Percentiles rank a stretch among this genome's conserved stretches.
These are phyloP conservation scores for Aphelenchoides fujianensis DNA, from an alignment of 1,140 invertebrate species.

Conservation along the genomic window DNA sequence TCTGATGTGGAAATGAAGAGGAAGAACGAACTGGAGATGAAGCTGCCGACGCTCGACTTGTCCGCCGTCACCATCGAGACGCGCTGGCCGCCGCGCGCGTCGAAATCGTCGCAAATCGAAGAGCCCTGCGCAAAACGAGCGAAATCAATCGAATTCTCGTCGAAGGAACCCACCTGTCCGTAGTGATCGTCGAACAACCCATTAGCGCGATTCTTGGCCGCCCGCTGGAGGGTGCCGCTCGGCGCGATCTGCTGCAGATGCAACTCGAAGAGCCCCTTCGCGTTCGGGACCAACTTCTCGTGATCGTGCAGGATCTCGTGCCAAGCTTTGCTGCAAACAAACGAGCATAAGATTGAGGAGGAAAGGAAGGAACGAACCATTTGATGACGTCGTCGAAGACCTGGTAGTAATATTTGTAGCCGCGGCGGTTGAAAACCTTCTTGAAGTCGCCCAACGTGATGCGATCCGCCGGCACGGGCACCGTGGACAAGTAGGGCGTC, in stretches of 20 bases:
- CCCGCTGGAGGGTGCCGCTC: constrained; percentile 13
- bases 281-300: not conserved
- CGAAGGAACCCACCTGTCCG: not conserved
- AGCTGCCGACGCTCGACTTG: constrained; percentile 2
- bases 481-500: constrained; percentile 95
- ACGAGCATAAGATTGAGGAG: not conserved
- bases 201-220: constrained; percentile 9
- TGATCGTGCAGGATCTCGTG: not conserved
- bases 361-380: constrained; percentile 29
- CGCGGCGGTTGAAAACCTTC: constrained; percentile 82
- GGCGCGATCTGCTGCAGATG: not conserved
- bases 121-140: constrained; percentile 19
- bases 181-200: constrained; percentile 2
- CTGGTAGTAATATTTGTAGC: constrained; percentile 87
- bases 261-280: not conserved
- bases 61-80: constrained; percentile 50
- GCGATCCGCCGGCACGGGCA: constrained; percentile 86
- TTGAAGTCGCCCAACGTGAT: constrained; percentile 96
- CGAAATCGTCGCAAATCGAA: constrained; percentile 41
- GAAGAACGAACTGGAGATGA: constrained; percentile 11
- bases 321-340: not conserved
- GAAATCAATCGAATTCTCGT: constrained; percentile 27
- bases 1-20: constrained; percentile 10
- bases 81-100: constrained; percentile 45
- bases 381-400: constrained; percentile 43